Base-by-base conservation (phyloP, 2,797 vertebrate species). In the Cuculus canorus region DNA sequence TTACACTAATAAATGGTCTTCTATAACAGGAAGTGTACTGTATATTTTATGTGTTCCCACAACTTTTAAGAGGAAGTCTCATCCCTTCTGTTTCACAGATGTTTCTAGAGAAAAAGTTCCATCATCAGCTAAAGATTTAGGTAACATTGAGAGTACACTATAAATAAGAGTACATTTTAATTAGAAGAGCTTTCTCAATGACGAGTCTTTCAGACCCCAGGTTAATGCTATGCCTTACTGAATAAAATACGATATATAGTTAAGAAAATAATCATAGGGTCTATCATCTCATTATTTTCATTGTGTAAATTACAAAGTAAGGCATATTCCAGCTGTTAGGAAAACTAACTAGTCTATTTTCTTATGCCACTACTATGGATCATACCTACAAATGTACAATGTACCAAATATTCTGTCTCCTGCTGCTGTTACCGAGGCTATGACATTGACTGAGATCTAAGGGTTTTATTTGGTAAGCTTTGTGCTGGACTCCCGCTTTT, bases 21-120 rank as follows among this genome's bases (percentile, higher is more conserved):
- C 79, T 93, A 63, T 92, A 93, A 96, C 94, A 96, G 95, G 88
- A 97, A 97, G 64, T 79, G 57, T 92, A 94, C 56, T 90, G 95
- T 96, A 64, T 96, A 96, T 95, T 93, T 97, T 96, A 81, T 86
- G 75, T 86, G 83, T 95, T 95, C 96, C 96, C 96, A 96, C 94
- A 96, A 96, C 90, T 95, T 93, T 91, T 81, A 84, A 90, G 73
- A 66, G 88, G 96, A 95, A 93, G 73, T 68, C 86, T 95, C 85
- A 92, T 93, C 79, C 56, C 60, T 91, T 92, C 94, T 96, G 81
- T 89, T 93, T 91, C 81, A 93, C 94, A 96, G 86, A 96, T 96
- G 83, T 94, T 95, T 84, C 76, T 47, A 70, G 23, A 77, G 66
- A 56, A 88, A 89, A 72, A 71, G 24, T 92, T 83, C 19, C 88